Conservation (phyloP, 2,888 invertebrate genomes). For the Leptothorax acervorum region DNA sequence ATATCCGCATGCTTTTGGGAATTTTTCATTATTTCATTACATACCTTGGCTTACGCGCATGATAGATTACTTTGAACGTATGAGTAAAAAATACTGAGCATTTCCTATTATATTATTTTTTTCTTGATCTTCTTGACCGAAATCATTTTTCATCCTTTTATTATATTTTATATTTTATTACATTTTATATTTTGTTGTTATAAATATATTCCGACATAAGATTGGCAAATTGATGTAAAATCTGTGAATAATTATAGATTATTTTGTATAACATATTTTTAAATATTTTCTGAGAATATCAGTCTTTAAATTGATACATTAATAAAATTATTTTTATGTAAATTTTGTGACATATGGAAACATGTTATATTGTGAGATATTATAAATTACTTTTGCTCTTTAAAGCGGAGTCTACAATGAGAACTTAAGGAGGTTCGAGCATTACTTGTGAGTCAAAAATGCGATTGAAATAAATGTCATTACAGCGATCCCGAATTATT, state of each 20-base stretch:
- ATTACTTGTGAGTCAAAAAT: too few relatives aligned
- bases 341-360: not conserved
- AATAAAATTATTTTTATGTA: not conserved
- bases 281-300: not conserved
- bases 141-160: conserved; percentile 6
- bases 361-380: not conserved
- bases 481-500: too few relatives aligned
- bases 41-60: conserved; percentile 84
- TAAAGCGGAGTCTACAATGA: not conserved
- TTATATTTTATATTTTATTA: conserved; percentile 12
- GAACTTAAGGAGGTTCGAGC: too few relatives aligned
- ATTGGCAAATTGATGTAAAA: not conserved
- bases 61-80: conserved; percentile 78
- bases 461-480: too few relatives aligned
- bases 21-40: conserved; percentile 83
- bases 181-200: not conserved
- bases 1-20: conserved; percentile 83
- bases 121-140: conserved; percentile 8
- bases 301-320: not conserved
- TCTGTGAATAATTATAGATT: not conserved
- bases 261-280: not conserved
- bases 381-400: conserved; percentile 5
- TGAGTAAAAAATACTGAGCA: conserved; percentile 54
- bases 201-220: not conserved
- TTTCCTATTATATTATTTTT: conserved; percentile 42